Percentiles rank a stretch among this genome's conserved stretches.
These are phyloP conservation scores for Drosophila kokeensis DNA, from an alignment of 2,888 invertebrate genomes.

Conservation along the genomic window DNA sequence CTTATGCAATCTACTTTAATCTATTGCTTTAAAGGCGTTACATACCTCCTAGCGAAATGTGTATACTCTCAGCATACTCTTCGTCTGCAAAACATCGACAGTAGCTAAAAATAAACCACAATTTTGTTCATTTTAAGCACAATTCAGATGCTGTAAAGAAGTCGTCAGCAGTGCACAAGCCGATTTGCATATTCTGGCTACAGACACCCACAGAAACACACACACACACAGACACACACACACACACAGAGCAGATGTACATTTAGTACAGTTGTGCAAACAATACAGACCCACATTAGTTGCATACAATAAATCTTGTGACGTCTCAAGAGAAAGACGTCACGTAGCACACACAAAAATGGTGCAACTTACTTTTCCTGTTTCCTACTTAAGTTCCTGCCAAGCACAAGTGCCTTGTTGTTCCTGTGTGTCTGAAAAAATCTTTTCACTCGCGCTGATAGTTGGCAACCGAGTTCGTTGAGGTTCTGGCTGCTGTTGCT, in stretches of 20 bases:
- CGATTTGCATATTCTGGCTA: conserved; percentile 73
- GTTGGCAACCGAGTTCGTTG: conserved; percentile 52
- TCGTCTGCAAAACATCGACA: conserved; percentile 51
- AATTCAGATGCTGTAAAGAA: conserved; percentile 72
- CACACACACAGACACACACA: background rate
- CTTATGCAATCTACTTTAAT: background rate
- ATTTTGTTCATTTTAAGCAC: conserved; percentile 78
- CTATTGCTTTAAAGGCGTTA: too few species aligned
- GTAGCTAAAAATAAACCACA: conserved; percentile 67
- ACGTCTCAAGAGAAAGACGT: conserved; percentile 79
- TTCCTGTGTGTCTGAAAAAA: conserved; percentile 53
- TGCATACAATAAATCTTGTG: conserved; percentile 81
- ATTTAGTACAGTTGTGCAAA: conserved; percentile 53
- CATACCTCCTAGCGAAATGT: background rate
- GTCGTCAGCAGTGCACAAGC: conserved; percentile 70
- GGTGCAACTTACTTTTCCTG: conserved; percentile 76
- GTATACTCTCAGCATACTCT: background rate
- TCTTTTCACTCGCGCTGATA: conserved; percentile 71
- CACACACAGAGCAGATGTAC: conserved; percentile 3
- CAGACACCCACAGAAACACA: conserved; percentile 13
- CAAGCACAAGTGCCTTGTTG: conserved; percentile 59
- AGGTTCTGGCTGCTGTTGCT: conserved; percentile 44
- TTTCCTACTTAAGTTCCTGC: conserved; percentile 79
- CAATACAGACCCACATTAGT: conserved; percentile 66
- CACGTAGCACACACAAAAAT: conserved; percentile 69